Evolutionary conservation across 1,140 invertebrate species (phyloP).

Genomic region (Rhopalosiphum padi): DNA sequence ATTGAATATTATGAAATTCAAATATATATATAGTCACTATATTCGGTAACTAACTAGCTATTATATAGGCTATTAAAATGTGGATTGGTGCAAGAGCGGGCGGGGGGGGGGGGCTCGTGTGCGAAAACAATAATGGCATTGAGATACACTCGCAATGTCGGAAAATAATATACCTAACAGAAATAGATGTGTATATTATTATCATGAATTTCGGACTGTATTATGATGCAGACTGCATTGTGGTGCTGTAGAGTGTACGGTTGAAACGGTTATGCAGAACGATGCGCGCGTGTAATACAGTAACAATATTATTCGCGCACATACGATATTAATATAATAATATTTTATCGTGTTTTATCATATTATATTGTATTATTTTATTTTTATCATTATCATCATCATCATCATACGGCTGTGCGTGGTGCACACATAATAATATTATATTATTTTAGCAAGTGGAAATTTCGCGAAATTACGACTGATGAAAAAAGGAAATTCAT

Average conservation of each 20-base stretch:
- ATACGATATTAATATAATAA: neutral
- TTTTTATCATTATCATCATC: neutral
- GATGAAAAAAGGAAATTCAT: neutral
- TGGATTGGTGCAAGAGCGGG: no score
- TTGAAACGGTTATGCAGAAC: neutral
- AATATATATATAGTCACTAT: neutral
- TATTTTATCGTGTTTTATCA: neutral
- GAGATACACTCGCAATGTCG: neutral
- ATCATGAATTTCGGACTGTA: neutral
- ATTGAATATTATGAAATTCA: neutral
- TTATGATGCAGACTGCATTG: neutral
- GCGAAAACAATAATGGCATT: neutral
- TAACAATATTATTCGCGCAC: neutral
- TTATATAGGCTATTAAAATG: neutral
- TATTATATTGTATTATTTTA: neutral
- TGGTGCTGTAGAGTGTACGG: neutral
- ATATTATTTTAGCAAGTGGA: neutral
- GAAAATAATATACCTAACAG: neutral
- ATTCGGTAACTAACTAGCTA: neutral
- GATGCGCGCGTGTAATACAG: neutral
- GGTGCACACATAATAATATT: neutral
- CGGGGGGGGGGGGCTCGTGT: no score
- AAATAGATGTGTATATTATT: neutral
- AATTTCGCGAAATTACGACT: neutral
- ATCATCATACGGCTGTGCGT: no score